Conservation (phyloP, 2,113 vertebrate genomes). For the Aleadryas rufinucha region DNA sequence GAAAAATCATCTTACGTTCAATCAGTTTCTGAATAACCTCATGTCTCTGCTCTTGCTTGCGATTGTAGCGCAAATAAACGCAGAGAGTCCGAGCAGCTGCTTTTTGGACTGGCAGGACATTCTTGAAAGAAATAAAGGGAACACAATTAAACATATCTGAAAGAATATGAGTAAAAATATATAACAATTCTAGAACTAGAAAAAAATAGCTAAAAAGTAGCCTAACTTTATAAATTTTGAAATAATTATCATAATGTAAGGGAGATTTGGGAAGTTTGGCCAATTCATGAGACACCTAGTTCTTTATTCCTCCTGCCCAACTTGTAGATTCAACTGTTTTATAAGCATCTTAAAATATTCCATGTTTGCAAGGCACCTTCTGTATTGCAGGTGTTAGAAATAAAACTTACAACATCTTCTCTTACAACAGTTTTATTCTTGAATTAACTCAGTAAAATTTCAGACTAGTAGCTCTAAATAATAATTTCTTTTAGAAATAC, state of each 20-base stretch:
- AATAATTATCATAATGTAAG: not conserved
- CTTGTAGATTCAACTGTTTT: not conserved
- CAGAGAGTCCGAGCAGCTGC: conserved; percentile 91
- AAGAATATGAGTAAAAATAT: not conserved
- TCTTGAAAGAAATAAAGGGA: conserved; percentile 76
- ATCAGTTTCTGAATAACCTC: conserved; percentile 90
- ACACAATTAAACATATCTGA: not conserved
- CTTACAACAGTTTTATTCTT: not conserved
- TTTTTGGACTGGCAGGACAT: conserved; percentile 91
- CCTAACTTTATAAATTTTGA: not conserved
- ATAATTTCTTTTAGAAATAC: not conserved
- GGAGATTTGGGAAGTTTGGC: not conserved
- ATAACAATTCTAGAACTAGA: not conserved
- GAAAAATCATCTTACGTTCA: conserved; percentile 78
- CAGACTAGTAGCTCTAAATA: not conserved
- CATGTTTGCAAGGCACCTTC: not conserved
- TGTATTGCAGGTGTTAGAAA: not conserved
- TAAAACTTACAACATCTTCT: not conserved
- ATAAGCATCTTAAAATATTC: not conserved
- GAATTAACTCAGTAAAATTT: not conserved
- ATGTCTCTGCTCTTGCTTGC: conserved; percentile 90
- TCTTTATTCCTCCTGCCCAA: not conserved
- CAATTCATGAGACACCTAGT: not conserved
- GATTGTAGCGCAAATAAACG: conserved; percentile 89
- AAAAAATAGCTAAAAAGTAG: not conserved